Evolutionary conservation across 2,888 invertebrate genomes (phyloP), one percentile per base, ranked within the genome.

Genomic region (Pteria penguin): DNA sequence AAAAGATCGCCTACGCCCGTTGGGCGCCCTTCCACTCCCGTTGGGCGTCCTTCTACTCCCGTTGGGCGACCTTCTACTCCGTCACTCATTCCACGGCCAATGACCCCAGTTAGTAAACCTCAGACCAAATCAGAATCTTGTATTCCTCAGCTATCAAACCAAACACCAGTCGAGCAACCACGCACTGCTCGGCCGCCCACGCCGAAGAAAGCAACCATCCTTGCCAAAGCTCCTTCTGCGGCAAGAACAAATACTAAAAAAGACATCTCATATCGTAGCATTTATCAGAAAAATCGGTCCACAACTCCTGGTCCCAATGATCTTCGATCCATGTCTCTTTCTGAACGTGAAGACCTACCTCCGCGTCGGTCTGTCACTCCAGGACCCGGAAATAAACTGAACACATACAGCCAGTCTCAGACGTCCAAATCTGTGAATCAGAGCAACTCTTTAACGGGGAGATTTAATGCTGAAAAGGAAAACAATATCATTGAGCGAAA

Each of bases 241-340:
- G 27, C 55, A 54, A 55, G 61, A 18, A 33, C 65, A 31, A 18
- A 76, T 52, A 67, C 63, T 31, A 75, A 65, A 57, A 82, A 77
- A 66, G 82, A 77, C 52, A 81, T 79, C 70, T 80, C 85, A 11
- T 88, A 88, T 66, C 82, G 77, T 52, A 82, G 83, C 29, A 82
- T 86, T 27, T 87, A 82, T 72, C 78, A 82, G 27, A 77, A 82
- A 26, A 81, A 85, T 31, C 75, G 86, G n/a, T 83, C 87, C 33
- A 81, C 79, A 27, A 87, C 88, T 0, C 88, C 89, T 1, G 85
- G 85, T 14, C 85, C 87, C 1, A 79, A 66, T 18, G 63, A 69
- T 22, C 62, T 60, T 22, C 27, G 70, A 1, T 14, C 11, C n/a
- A 36, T 32, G 22, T 67, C 67, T 4, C 26, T 33, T 11, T 27